These are phyloP conservation scores for Pimephales promelas DNA, from an alignment of 2,113 vertebrate species.

Conservation along the genomic window DNA sequence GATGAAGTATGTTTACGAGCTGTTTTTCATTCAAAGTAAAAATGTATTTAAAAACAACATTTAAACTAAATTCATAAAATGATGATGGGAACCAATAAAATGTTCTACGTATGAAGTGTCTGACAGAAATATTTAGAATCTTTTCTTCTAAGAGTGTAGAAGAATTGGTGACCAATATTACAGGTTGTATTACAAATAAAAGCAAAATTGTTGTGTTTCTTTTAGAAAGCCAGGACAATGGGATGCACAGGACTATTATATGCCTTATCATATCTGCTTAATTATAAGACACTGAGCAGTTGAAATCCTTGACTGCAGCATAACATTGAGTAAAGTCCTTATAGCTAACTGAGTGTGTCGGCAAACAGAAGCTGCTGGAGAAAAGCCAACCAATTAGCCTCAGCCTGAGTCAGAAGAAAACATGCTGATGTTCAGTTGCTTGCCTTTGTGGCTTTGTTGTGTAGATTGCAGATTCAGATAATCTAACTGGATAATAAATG, in stretches of 20 bases:
- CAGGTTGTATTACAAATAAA: background rate
- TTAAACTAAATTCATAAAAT: too few relatives aligned
- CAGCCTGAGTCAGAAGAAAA: slow-evolving; percentile 50
- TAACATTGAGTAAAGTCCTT: slow-evolving; percentile 4
- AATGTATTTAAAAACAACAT: too few relatives aligned
- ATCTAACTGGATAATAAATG: slow-evolving; percentile 47
- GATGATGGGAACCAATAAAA: too few relatives aligned
- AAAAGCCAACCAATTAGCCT: slow-evolving; percentile 48
- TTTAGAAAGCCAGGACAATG: background rate
- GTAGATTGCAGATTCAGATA: slow-evolving; percentile 26
- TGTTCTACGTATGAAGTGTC: too few relatives aligned
- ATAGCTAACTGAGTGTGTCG: slow-evolving; percentile 22
- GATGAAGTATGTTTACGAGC: too few relatives aligned
- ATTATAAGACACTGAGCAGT: background rate
- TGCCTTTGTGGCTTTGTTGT: slow-evolving; percentile 24
- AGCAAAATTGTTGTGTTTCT: background rate
- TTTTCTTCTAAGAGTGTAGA: too few relatives aligned
- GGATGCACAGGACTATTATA: background rate
- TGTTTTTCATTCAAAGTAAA: too few relatives aligned
- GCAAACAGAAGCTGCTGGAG: slow-evolving; percentile 33
- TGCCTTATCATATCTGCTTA: slow-evolving; percentile 9
- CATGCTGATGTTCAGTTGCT: slow-evolving; percentile 44
- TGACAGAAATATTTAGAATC: too few relatives aligned
- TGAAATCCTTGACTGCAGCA: slow-evolving; percentile 18
- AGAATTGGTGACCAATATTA: background rate